Base-by-base conservation (phyloP, 2,888 invertebrate species). In the Aleiodes leptofemur region DNA sequence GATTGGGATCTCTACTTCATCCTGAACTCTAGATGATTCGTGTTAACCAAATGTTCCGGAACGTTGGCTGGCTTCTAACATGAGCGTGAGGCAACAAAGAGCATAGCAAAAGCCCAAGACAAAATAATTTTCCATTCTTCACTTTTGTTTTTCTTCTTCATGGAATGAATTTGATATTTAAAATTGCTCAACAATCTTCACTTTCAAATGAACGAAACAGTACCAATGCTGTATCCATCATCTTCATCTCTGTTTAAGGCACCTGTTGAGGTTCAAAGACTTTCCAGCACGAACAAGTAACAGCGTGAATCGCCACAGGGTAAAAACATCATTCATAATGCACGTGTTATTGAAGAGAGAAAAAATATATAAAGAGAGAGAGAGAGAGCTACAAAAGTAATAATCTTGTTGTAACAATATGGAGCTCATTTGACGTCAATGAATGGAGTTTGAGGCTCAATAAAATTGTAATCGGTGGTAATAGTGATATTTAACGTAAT, bases 1-100 rank as follows among this genome's bases (percentile, higher is more conserved):
- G 69, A 56, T 69, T 43, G 38, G 16, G 31, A 56, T 69, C 55
- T 69, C 43, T 55, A 69, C 38, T 56, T 16, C 38, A 31, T 14
- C 34, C 31, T 31, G 43, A 7, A 43, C 69, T 53, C 51, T 0
- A 34, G 4, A 51, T 56, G 31, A 43, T 34, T 69, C 38, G 34
- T 9, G 34, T 69, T 34, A 34, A 56, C 69, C 56, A 69, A 69
- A 69, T 69, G 69, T 69, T 56, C 53, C 56, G 69, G 69, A 69
- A 69, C 69, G 43, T 4, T 43, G 55, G 43, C 56, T 56, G 5
- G 3, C 14, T 13, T 23, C 23, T 23, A 23, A 64, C 16, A 64
- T n/a, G 56, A 56, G 56, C 23, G n/a, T 56, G 48, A 56, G 9
- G 43, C 50, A 59, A 64, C 38, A 61, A 64, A 64, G 48, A 48